A percentile compares a stretch with the other conserved stretches of the same genome.
Conservation (phyloP, 2,113 vertebrate species). For the Rhipidura dahli region DNA sequence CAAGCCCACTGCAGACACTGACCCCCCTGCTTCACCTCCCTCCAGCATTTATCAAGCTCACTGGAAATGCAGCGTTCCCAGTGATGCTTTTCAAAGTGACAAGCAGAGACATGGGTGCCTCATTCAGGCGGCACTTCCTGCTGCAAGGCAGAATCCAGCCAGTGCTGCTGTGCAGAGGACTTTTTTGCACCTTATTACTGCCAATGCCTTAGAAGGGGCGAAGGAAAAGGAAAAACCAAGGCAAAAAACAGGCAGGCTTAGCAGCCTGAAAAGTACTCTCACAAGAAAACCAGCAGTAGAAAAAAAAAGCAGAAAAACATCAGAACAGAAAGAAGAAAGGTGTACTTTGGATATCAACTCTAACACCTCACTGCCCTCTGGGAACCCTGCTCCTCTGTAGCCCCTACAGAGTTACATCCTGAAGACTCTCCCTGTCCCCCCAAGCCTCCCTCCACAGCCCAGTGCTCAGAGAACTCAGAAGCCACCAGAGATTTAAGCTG, state of each 20-base stretch:
- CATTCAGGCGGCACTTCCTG: not conserved
- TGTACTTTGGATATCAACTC: not conserved
- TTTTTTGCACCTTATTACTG: not conserved
- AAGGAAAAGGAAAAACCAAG: not conserved
- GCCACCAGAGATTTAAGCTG: not conserved
- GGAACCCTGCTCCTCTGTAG: not conserved
- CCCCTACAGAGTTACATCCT: not conserved
- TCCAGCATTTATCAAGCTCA: not conserved
- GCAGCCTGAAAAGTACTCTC: not conserved
- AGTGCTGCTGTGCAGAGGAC: not conserved
- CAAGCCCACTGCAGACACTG: not conserved
- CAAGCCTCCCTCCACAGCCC: not conserved
- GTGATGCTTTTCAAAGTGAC: not conserved
- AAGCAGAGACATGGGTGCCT: accelerated
- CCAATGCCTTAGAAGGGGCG: not conserved
- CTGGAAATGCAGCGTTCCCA: not conserved
- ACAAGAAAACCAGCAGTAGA: not conserved
- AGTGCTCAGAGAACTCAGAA: not conserved
- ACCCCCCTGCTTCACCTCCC: not conserved
- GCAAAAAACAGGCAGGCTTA: not conserved
- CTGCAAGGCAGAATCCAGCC: not conserved
- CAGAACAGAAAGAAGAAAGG: not conserved
- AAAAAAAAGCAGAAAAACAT: not conserved
- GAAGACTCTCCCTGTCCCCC: not conserved
- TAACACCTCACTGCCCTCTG: not conserved